Conservation (phyloP, 92 coral and sea anemone genomes). For the Paramuricea clavata region DNA sequence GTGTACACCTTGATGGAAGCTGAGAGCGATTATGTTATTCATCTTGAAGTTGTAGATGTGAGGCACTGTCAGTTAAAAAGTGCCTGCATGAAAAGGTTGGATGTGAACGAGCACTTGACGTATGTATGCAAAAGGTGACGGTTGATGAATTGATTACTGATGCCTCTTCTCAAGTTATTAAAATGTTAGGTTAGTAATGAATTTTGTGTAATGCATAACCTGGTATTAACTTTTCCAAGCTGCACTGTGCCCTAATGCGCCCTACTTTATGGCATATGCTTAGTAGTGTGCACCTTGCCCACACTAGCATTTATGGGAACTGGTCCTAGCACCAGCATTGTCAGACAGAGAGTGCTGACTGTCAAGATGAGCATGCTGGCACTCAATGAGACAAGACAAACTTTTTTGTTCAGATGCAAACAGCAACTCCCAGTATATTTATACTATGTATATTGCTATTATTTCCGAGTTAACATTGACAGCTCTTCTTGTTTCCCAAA, state of each 20-base stretch:
- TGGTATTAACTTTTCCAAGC: neutral
- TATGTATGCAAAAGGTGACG: neutral
- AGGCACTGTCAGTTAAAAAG: neutral
- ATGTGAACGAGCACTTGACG: neutral
- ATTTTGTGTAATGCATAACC: neutral
- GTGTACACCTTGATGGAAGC: neutral
- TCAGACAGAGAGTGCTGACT: no score
- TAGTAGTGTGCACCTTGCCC: no score
- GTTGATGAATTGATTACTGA: slow-evolving; percentile 25
- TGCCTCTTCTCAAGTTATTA: slow-evolving; percentile 34
- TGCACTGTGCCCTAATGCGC: no score
- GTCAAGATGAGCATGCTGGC: no score
- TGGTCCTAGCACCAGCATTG: no score
- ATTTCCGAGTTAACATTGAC: no score
- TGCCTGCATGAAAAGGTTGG: slow-evolving; percentile 8
- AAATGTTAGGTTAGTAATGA: slow-evolving; percentile 26
- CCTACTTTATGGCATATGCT: no score
- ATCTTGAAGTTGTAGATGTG: neutral
- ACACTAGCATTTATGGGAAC: no score
- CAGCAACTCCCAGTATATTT: no score
- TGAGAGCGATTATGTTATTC: neutral
- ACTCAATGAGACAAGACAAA: no score
- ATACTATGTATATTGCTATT: no score
- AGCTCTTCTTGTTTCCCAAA: neutral
- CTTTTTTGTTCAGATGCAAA: no score